phyloP scores from a whole-genome alignment of 2,797 vertebrate species.

The Malacoraja senta region DNA sequence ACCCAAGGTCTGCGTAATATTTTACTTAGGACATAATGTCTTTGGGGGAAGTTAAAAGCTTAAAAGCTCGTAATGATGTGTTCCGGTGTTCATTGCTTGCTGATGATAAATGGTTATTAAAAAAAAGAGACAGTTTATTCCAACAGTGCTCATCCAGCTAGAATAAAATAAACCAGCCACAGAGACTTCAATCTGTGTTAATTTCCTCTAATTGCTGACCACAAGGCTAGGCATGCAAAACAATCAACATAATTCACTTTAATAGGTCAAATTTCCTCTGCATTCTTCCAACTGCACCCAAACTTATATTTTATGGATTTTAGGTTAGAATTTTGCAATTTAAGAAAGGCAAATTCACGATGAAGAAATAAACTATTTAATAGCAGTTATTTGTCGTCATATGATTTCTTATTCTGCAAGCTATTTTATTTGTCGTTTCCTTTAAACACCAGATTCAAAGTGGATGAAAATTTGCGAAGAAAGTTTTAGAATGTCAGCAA shows the following conservation, averaged over 20 bases:
- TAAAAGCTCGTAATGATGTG: constrained; percentile 21
- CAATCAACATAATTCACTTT: constrained; percentile 13
- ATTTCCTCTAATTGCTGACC: constrained; percentile 32
- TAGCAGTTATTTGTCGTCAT: not conserved
- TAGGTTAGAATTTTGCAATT: constrained; percentile 29
- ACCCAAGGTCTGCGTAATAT: not conserved
- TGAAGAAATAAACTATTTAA: constrained; percentile 1
- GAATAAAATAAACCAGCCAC: constrained; percentile 34
- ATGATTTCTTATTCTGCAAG: constrained; percentile 5
- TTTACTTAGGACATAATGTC: constrained; percentile 20
- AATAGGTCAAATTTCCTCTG: not conserved
- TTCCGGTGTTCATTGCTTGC: not conserved
- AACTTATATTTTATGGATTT: constrained; percentile 6
- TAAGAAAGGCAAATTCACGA: not conserved
- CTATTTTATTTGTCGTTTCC: not conserved
- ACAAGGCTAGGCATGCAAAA: not conserved
- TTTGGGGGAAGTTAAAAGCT: constrained; percentile 12
- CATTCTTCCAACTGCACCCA: not conserved
- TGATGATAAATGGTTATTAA: constrained; percentile 9
- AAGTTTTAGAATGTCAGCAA: not conserved
- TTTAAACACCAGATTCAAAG: not conserved
- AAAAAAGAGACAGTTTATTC: not conserved
- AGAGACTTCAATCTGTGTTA: constrained; percentile 23
- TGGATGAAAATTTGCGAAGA: not conserved
- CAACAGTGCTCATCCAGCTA: constrained; percentile 16